These are phyloP conservation scores for Rhabdophis nuchalis DNA, from an alignment of 2,797 vertebrate genomes.

Conservation along the genomic window DNA sequence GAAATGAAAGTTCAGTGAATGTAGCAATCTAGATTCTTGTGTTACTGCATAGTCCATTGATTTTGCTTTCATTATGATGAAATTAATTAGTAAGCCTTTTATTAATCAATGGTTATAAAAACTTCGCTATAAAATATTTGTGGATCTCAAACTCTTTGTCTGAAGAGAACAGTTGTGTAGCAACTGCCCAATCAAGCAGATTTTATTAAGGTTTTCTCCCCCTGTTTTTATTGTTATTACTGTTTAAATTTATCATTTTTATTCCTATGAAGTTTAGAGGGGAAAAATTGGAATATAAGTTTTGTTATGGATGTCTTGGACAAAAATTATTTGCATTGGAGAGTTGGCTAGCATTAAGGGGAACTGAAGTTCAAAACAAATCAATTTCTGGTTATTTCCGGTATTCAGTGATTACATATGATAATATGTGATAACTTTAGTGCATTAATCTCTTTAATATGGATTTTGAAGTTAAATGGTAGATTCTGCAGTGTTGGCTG, in stretches of 20 bases:
- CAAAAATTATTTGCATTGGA: neutral
- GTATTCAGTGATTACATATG: neutral
- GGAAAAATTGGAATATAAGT: neutral
- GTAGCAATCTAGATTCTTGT: neutral
- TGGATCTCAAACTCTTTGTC: neutral
- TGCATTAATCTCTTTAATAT: neutral
- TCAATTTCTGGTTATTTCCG: neutral
- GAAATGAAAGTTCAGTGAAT: neutral
- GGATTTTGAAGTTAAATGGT: neutral
- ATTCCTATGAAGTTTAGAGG: neutral
- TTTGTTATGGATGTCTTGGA: neutral
- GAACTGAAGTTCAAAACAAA: neutral
- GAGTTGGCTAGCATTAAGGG: neutral
- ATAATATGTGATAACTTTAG: neutral
- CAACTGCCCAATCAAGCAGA: neutral
- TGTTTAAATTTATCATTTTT: neutral
- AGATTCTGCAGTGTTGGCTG: neutral
- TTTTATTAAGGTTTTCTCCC: neutral
- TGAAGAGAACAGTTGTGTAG: neutral
- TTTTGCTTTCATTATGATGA: neutral
- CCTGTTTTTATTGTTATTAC: neutral
- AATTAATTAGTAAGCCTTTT: neutral
- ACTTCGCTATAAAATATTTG: neutral
- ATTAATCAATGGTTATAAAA: neutral
- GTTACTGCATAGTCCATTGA: neutral